These are phyloP conservation scores for Labeo catla DNA, from an alignment of 2,113 vertebrate genomes.

Conservation along the genomic window DNA sequence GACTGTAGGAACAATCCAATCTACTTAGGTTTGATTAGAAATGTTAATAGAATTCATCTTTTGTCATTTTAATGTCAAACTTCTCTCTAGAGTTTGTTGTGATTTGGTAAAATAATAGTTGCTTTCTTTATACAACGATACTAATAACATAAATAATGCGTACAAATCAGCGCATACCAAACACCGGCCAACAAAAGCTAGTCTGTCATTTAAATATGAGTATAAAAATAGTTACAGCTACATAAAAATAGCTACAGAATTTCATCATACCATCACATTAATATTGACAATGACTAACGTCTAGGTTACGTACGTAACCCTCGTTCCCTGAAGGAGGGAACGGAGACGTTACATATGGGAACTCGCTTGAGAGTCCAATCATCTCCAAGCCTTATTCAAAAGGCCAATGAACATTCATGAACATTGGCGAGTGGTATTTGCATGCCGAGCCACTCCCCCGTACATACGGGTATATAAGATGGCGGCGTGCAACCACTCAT, in stretches of 20 bases:
- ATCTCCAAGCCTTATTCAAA: too few relatives aligned
- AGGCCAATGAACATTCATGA: too few relatives aligned
- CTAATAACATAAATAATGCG: conserved; percentile 13
- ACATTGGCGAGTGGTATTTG: too few relatives aligned
- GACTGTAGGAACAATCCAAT: neutral
- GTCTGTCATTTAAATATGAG: neutral
- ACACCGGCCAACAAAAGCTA: neutral
- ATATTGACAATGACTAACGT: neutral
- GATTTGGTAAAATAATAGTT: neutral
- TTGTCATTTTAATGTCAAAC: neutral
- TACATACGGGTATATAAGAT: too few relatives aligned
- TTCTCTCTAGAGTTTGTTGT: neutral
- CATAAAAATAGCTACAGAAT: conserved; percentile 16
- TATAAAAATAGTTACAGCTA: conserved; percentile 46
- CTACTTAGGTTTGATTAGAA: neutral
- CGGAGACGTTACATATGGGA: too few relatives aligned
- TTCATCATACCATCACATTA: neutral
- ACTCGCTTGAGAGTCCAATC: too few relatives aligned
- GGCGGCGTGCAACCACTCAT: too few relatives aligned
- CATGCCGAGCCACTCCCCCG: too few relatives aligned
- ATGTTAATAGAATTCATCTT: neutral
- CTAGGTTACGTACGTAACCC: too few relatives aligned
- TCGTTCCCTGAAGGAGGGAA: too few relatives aligned
- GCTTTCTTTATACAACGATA: neutral
- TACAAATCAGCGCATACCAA: conserved; percentile 30